Evolutionary conservation across 2,113 vertebrate species (phyloP), one percentile per base, ranked within the genome.

Genomic region (Pipa parva): DNA sequence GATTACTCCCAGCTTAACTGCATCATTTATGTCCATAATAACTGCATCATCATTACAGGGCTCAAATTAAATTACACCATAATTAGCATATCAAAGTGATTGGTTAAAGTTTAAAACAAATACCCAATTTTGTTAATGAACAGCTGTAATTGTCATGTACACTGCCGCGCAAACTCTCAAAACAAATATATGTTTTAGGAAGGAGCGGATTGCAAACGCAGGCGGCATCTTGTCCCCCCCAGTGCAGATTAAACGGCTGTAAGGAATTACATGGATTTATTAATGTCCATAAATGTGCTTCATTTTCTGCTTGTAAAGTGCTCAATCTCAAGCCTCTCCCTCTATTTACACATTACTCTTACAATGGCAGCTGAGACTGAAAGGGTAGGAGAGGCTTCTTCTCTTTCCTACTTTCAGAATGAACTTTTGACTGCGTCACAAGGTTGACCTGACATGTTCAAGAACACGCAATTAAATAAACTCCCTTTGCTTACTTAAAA

Each of bases 11-110:
- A 92, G 93, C 93, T 96, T 99, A 98, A 97, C 96, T 92, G 95
- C 94, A 97, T 97, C 95, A 95, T 97, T 99, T 97, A 97, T 98
- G 95, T 96, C 95, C 93, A 95, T 97, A 97, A 98, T 97, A 98
- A 97, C 93, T 85, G 93, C 95, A 96, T 97, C 93, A 97, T 98
- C 94, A 97, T 97, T 97, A 98, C 91, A 88, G 93, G 92, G 91
- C 95, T 97, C 94, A 97, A 97, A 96, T 99, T 97, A 97, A 98
- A 99, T 98, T 99, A 99, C 92, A 91, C 88, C 85, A 84, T 94
- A 98, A 99, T 99, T 98, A 98, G 95, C 94, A 98, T 97, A 97
- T 99, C 94, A 97, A 98, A 96, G 95, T 97, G 93, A 97, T 97
- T 96, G 94, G 94, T 97, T 95, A 95, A 97, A 96, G 93, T 98